Conservation (phyloP, 2,888 invertebrate genomes). For the Caenorhabditis sp. region DNA sequence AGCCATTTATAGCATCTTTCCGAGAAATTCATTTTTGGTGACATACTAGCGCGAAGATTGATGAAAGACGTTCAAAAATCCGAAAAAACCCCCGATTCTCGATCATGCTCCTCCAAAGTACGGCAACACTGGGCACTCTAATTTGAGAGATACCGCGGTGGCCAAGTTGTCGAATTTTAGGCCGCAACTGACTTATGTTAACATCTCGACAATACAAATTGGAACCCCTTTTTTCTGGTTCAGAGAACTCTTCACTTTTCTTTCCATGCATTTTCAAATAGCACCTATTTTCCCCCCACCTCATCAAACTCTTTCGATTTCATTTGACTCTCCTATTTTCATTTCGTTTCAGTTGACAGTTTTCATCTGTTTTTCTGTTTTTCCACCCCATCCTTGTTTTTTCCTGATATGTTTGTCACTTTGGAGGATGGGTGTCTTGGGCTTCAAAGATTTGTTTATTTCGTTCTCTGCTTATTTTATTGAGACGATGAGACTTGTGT, state of each 20-base stretch:
- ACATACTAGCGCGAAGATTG: too few species aligned
- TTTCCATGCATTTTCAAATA: slow-evolving; percentile 23
- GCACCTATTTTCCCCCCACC: background rate
- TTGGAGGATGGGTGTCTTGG: background rate
- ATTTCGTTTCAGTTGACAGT: background rate
- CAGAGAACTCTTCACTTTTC: background rate
- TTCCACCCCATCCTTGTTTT: slow-evolving; percentile 1
- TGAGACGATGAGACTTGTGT: slow-evolving; percentile 3
- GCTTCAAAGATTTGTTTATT: slow-evolving; percentile 15
- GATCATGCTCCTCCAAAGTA: too few species aligned
- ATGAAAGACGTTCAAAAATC: too few species aligned
- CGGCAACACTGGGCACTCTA: too few species aligned
- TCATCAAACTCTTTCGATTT: background rate
- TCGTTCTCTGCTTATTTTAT: slow-evolving; percentile 13
- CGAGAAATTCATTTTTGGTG: background rate
- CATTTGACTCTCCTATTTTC: slow-evolving; percentile 5
- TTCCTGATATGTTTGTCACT: background rate
- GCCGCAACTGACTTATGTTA: too few species aligned
- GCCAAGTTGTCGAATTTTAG: too few species aligned
- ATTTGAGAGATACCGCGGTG: too few species aligned
- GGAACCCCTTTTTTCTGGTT: background rate
- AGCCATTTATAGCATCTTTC: background rate
- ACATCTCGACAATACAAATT: background rate
- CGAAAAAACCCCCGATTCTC: too few species aligned
- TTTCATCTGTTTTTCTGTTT: background rate